Percentiles rank a stretch among this genome's conserved stretches.
These are phyloP conservation scores for Papio anubis DNA, from an alignment of 2,113 vertebrate genomes.

Conservation along the genomic window DNA sequence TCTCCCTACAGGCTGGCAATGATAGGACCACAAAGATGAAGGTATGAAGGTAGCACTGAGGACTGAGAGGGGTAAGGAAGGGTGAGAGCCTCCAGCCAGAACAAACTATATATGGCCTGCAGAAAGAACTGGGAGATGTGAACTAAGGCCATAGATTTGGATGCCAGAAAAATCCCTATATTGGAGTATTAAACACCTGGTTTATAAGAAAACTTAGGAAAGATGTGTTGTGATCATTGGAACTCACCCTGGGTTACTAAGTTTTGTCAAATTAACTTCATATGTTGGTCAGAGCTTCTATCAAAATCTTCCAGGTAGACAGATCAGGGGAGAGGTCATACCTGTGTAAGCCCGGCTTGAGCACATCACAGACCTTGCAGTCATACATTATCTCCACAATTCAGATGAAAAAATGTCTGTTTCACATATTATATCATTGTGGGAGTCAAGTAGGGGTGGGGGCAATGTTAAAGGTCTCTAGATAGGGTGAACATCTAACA, in stretches of 20 bases:
- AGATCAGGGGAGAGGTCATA: background rate
- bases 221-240: background rate
- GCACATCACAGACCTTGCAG: background rate
- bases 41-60: background rate
- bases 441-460: background rate
- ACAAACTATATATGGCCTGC: background rate
- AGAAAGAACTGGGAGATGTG: background rate
- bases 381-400: background rate
- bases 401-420: background rate
- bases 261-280: background rate
- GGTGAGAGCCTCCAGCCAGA: background rate
- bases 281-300: background rate
- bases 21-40: background rate
- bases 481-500: background rate
- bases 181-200: background rate
- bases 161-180: background rate
- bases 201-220: background rate
- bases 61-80: background rate
- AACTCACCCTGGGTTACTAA: background rate
- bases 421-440: background rate
- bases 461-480: background rate
- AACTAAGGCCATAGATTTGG: background rate
- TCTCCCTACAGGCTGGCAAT: background rate
- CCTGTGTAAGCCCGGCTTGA: background rate
- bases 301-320: background rate